These are phyloP conservation scores for Cricetomys ansorgei DNA, from an alignment of 2,113 vertebrate species.

Conservation along the genomic window DNA sequence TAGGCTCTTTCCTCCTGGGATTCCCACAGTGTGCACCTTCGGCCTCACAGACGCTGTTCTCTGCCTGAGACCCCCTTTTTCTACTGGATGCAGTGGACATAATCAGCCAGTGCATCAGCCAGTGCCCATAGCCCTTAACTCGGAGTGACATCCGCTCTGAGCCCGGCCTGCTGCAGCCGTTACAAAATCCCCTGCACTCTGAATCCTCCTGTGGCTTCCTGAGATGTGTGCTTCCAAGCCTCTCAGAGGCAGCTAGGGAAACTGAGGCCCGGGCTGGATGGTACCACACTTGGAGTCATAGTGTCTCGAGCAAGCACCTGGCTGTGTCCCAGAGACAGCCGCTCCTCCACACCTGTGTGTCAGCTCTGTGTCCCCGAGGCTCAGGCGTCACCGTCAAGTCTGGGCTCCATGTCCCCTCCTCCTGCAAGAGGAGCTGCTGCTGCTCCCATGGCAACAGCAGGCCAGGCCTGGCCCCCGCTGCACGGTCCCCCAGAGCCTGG, in stretches of 20 bases:
- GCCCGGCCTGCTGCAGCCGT: no score
- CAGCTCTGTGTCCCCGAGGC: background rate
- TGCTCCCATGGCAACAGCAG: conserved; percentile 58
- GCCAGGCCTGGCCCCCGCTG: background rate
- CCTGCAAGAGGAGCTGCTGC: background rate
- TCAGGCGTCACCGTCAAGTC: no score
- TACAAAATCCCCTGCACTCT: background rate
- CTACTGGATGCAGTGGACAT: no score
- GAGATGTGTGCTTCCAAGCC: background rate
- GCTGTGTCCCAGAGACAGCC: no score
- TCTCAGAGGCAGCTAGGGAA: background rate
- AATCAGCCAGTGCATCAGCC: no score
- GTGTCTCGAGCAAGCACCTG: background rate
- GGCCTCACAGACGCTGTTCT: background rate
- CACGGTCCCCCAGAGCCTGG: conserved; percentile 44
- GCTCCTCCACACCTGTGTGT: background rate
- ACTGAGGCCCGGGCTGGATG: background rate
- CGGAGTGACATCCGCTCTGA: background rate
- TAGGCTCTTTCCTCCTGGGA: no score
- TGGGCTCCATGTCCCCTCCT: background rate
- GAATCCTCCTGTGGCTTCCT: no score
- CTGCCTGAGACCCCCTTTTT: background rate
- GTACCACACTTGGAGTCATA: background rate
- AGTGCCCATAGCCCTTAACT: background rate
- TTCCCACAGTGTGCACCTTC: no score